These are phyloP conservation scores for Chaetogeoica ovagalla DNA, from an alignment of 2,888 invertebrate species.

Conservation along the genomic window DNA sequence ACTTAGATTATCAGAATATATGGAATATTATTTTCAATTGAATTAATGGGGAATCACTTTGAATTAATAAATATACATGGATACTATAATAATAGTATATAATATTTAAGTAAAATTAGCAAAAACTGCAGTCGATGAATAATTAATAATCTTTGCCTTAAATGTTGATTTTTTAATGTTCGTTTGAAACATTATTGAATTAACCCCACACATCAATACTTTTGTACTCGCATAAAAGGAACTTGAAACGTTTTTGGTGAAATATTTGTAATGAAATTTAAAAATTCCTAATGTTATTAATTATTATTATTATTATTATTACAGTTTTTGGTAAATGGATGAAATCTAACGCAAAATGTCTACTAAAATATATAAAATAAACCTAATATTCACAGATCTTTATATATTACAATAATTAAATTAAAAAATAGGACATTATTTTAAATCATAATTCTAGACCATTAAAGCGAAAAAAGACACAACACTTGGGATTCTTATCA, in stretches of 20 bases:
- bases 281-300: background rate
- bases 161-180: background rate
- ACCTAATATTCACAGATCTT: slow-evolving; percentile 50
- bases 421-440: slow-evolving; percentile 37
- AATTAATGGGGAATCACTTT: too few relatives aligned
- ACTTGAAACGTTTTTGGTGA: slow-evolving; percentile 3
- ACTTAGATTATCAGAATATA: too few relatives aligned
- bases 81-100: too few relatives aligned
- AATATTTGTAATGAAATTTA: slow-evolving; percentile 22
- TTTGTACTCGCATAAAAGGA: slow-evolving; percentile 32
- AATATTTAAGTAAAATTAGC: too few relatives aligned
- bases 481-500: slow-evolving; percentile 38
- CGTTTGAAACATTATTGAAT: slow-evolving; percentile 1
- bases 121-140: too few relatives aligned
- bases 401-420: slow-evolving; percentile 16
- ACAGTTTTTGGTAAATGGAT: background rate
- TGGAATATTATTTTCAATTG: too few relatives aligned
- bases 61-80: too few relatives aligned
- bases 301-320: background rate
- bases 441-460: slow-evolving; percentile 22
- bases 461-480: slow-evolving; percentile 47
- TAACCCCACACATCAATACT: background rate
- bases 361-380: slow-evolving; percentile 27
- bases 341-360: background rate
- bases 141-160: background rate